These are phyloP conservation scores for Cheiracanthium punctorium DNA, from an alignment of 2,888 invertebrate genomes.

Conservation along the genomic window DNA sequence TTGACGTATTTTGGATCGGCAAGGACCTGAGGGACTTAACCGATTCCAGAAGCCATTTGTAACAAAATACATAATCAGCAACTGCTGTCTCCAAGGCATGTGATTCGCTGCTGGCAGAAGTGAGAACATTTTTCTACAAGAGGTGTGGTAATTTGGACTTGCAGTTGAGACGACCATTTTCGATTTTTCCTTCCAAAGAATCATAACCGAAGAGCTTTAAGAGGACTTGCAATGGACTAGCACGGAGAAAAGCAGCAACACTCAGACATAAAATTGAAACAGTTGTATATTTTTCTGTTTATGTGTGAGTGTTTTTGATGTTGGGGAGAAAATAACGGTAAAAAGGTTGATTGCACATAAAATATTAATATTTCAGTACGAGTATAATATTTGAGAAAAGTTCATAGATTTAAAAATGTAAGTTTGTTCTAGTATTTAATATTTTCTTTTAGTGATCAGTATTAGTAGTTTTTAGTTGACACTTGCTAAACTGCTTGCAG, in stretches of 20 bases:
- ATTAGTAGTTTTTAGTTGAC: no score
- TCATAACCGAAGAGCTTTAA: conserved; percentile 10
- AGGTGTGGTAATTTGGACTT: no score
- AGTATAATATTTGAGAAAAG: no score
- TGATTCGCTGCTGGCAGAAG: not conserved
- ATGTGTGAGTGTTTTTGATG: not conserved
- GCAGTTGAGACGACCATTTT: not conserved
- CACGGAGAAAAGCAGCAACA: not conserved
- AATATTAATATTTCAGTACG: no score
- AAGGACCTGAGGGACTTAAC: not conserved
- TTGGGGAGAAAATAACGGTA: no score
- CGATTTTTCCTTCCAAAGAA: not conserved
- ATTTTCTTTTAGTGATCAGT: no score
- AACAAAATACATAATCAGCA: conserved; percentile 5
- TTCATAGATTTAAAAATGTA: no score
- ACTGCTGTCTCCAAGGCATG: not conserved
- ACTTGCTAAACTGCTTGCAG: no score
- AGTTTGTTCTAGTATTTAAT: no score
- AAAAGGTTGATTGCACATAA: no score
- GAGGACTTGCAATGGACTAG: not conserved
- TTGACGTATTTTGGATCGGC: not conserved
- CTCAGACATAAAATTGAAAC: not conserved
- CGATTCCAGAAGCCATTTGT: not conserved
- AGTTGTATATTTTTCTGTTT: not conserved
- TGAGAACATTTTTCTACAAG: not conserved